Base-by-base conservation (phyloP, 2,113 vertebrate genomes). In the Piliocolobus tephrosceles region DNA sequence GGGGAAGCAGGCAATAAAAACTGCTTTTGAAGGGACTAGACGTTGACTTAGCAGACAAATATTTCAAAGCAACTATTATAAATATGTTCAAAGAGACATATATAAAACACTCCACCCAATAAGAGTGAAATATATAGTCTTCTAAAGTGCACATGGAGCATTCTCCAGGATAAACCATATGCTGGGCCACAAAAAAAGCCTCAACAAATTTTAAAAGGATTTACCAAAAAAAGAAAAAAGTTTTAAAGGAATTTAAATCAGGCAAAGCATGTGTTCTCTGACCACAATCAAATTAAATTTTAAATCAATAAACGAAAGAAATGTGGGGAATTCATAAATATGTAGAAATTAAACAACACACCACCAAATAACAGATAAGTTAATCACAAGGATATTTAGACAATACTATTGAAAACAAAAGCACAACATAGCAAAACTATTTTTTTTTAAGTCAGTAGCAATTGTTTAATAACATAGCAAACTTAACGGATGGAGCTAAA, bases 61-160 rank as follows among this genome's bases (percentile, higher is more conserved):
- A 83, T 89, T 76, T 88, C 84, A 96, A 96, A 96, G 25, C 68
- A 76, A 88, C 70, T 88, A 73, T 88, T 82, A 88, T 66, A 88
- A 81, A 64, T 75, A 89, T 78, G 72, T 78, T 85, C 70, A 58
- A 90, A 84, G 47, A 87, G 47, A 87, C n/a, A 50, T 22, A 79
- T 68, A 80, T 90, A 70, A 61, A 73, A 61, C 45, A 87, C 22
- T 61, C 50, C 57, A 68, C 57, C 88, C 25, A 68, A 84, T 47
- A 58, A 76, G 78, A 92, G 43, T 80, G 75, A 64, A 90, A 90
- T 38, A 79, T 9, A 93, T 68, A 93, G 84, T 93, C 70, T 93
- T 85, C 86, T 86, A 27, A 58, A 90, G 61, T 90, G 52, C 35
- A 85, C 91, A 85, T 23, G 43, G 27, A 88, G 22, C 80, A 85